Evolutionary conservation across 2,888 invertebrate species (phyloP), one percentile per base, ranked within the genome.

Genomic region (Diarsia mendica): DNA sequence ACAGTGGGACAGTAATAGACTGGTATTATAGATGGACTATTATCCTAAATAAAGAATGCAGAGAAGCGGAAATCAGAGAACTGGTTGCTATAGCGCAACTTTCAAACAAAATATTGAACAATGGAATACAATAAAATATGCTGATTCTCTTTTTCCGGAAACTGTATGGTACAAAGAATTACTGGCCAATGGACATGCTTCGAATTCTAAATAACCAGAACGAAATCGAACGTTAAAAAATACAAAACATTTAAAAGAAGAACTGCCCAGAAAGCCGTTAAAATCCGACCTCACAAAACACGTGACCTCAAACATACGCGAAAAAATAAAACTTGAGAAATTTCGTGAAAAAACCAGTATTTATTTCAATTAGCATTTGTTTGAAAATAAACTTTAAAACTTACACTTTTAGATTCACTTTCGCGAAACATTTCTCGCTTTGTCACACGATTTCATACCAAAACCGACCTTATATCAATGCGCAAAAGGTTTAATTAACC

Each of bases 321-420:
- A 33, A 39, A 65, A 80, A 81, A 66, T n/a, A n/a, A 72, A 60
- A 1, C 18, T 46, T 55, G 23, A 58, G 11, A 33, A 55, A 70
- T 70, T 64, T 33, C 39, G 18, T 39, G 10, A 68, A 73, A 80
- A 69, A 73, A 78, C 65, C 66, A 64, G 75, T 75, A 79, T 67
- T 55, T 5, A 48, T 67, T 44, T 53, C 33, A 75, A 80, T 68
- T 63, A 72, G 51, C 53, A 69, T 65, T 68, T 66, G 49, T 77
- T 65, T 64, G 44, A 82, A 82, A 81, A 71, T 58, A 68, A 60
- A 82, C 85, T 75, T 65, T 82, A 83, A 46, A 53, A 66, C 51
- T 70, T 65, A 46, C 63, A 58, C 51, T 67, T 68, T 79, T 69
- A 69, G 72, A 80, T 67, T 72, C 73, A 72, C 67, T 77, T 80